Evolutionary conservation across 2,888 invertebrate species (phyloP), one percentile per base, ranked within the genome.

Genomic region (Lithophane ornitopus): DNA sequence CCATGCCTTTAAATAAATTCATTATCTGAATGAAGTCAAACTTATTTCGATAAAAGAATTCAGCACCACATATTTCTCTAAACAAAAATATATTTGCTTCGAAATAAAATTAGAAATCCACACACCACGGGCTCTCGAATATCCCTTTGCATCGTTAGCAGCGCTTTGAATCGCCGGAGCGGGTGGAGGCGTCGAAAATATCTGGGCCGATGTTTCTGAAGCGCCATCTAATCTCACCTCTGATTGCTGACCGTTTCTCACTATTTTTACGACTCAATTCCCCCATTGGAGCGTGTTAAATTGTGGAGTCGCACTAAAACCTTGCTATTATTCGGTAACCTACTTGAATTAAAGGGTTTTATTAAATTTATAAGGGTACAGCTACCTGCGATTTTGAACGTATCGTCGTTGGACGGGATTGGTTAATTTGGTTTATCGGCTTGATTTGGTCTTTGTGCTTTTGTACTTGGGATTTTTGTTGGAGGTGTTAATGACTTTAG

Each of bases 211-310:
- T 91, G 89, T 90, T 91, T 92, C 88, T 85, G 87, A 88, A 87
- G 80, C 88, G 86, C 88, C 88, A 87, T 92, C 93, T 94, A 94
- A 94, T 95, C 94, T 93, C 89, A 94, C 93, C 93, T 93, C 92
- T 94, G 94, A 94, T 94, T 95, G 93, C 90, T 86, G 90, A 91
- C 91, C 92, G 91, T 93, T 93, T 92, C 92, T 93, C 90, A 93
- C 92, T 90, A 93, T 94, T 95, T 94, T 95, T 95, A 95, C 93
- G 94, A 94, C 87, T 89, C 92, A 89, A 92, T 94, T 93, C 92
- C 89, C 86, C 87, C 87, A 89, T 88, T 82, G 75, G 76, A 87
- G 89, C 86, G 88, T 87, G 90, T 90, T 88, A 90, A 87, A 90
- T 93, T 92, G 93, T 92, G 89, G 90, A 89, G 84, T 89, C 89